Conservation (phyloP, 1,140 invertebrate genomes). For the Triops longicaudatus region DNA sequence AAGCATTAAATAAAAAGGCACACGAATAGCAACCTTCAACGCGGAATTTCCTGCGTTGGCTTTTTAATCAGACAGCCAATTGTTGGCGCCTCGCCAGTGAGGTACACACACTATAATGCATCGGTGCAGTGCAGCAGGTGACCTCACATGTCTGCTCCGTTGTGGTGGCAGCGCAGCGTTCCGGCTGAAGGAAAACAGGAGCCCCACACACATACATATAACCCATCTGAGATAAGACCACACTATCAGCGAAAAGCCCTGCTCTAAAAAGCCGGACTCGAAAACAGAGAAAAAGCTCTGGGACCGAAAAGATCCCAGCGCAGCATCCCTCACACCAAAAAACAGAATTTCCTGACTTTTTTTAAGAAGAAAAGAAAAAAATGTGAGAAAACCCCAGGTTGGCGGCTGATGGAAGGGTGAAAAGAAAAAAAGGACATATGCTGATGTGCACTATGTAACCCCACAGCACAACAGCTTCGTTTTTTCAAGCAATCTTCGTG, state of each 20-base stretch:
- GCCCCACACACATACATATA: constrained; percentile 7
- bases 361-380: background rate
- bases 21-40: background rate
- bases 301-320: too few relatives aligned
- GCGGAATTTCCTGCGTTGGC: background rate
- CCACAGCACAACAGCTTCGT: background rate
- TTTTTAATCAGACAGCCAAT: background rate
- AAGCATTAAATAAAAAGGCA: background rate
- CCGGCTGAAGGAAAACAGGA: background rate
- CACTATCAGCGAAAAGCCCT: background rate
- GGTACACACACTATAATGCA: constrained; percentile 9
- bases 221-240: constrained; percentile 5
- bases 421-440: background rate
- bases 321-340: too few relatives aligned
- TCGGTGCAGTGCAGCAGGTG: background rate
- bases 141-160: constrained; percentile 3
- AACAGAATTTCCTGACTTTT: background rate
- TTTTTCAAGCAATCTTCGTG: too few relatives aligned
- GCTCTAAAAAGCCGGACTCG: too few relatives aligned
- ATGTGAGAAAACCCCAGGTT: background rate
- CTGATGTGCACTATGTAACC: background rate
- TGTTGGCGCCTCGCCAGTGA: background rate
- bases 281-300: too few relatives aligned
- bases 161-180: background rate
- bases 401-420: background rate